Base-by-base conservation (phyloP, 2,113 vertebrate genomes). In the Macaca mulatta region DNA sequence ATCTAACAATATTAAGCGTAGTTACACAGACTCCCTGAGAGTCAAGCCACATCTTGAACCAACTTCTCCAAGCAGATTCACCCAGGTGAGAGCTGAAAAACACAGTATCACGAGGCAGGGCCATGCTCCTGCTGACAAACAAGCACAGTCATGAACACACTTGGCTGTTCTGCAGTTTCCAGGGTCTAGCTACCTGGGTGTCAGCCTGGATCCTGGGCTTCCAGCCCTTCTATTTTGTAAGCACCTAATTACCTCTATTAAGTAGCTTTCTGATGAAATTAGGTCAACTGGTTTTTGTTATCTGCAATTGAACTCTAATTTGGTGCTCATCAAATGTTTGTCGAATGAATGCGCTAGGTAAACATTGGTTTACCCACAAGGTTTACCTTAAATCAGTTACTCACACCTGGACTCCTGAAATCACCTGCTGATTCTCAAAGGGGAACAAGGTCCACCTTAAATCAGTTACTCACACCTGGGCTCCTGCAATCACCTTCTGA, bases 81-180 rank as follows among this genome's bases (percentile, higher is more conserved):
- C 78, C 91, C 45, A 74, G 45, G 40, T 35, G 25, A 80, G 17
- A 50, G 14, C 22, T 52, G 16, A 55, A 85, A 79, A n/a, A 32
- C 27, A 17, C 4, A 13, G 14, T 22, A 2, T 50, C 25, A 2
- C 3, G 6, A 25, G 40, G 6, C 45, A 35, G 7, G 55, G 38
- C 8, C 27, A 9, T 1, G 11, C 27, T 69, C 70, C 32, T 50
- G 69, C 70, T 57, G 38, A n/a, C 32, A 16, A 64, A 27, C 10
- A 4, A 72, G 55, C 4, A 0, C 9, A 5, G 5, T 20, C 13
- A 0, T 30, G 8, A 85, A 48, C 0, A 38, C 20, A 10, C 18
- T 30, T 12, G 79, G 74, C 67, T 82, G 48, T 83, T 45, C 83
- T 45, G 5, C 45, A 0, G 32, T 55, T 69, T 69, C 55, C 48